Evolutionary conservation across 2,797 vertebrate species (phyloP).

Genomic region (Microctenopoma stevenorrisi): DNA sequence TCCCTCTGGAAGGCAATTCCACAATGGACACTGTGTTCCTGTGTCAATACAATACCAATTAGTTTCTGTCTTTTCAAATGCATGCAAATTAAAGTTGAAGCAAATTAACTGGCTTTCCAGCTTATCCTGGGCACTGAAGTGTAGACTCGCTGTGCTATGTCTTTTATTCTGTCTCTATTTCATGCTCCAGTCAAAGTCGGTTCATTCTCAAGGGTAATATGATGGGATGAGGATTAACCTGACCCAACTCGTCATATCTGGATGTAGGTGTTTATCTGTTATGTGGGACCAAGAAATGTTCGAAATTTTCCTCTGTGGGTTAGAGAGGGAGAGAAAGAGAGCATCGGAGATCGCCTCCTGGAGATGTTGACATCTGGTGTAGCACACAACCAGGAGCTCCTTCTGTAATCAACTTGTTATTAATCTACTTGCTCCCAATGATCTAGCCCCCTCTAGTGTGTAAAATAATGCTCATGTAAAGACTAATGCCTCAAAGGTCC

Average conservation of each 20-base stretch:
- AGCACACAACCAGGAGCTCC: constrained; percentile 16
- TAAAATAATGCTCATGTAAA: constrained; percentile 65
- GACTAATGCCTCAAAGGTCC: constrained; percentile 28
- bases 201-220: constrained; percentile 61
- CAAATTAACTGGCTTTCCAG: constrained; percentile 74
- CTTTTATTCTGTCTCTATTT: constrained; percentile 73
- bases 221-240: constrained; percentile 61
- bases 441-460: constrained; percentile 83
- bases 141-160: constrained; percentile 53
- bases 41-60: constrained; percentile 73
- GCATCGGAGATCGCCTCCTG: background rate
- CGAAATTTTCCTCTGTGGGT: constrained; percentile 11
- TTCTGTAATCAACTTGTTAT: constrained; percentile 46
- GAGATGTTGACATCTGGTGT: constrained; percentile 23
- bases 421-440: constrained; percentile 68
- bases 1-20: constrained; percentile 68
- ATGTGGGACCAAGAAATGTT: constrained; percentile 34
- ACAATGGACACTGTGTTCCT: constrained; percentile 61
- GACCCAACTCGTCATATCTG: constrained; percentile 57
- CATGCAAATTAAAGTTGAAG: constrained; percentile 77
- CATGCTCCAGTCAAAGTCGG: constrained; percentile 54
- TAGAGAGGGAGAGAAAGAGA: background rate
- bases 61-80: constrained; percentile 75
- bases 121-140: constrained; percentile 69
- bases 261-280: constrained; percentile 62